These are phyloP conservation scores for Lampropteryx suffumata DNA, from an alignment of 2,888 invertebrate genomes.

Conservation along the genomic window DNA sequence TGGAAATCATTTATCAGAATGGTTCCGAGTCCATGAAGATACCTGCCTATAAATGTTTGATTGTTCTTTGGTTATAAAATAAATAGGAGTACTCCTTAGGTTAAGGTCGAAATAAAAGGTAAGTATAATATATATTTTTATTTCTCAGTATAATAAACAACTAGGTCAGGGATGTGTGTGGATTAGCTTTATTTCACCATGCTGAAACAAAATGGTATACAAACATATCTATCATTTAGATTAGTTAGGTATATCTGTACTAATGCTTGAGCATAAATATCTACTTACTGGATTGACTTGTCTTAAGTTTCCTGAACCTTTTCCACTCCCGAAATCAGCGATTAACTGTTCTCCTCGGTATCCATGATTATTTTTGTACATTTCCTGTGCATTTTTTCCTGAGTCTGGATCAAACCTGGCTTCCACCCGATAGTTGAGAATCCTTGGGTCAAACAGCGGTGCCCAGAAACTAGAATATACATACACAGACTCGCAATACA, in stretches of 20 bases:
- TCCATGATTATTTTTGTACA: conserved; percentile 54
- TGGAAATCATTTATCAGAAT: not conserved
- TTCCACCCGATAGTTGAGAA: conserved; percentile 65
- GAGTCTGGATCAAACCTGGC: conserved; percentile 53
- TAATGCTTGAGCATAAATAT: no score
- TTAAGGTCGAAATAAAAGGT: conserved; percentile 22
- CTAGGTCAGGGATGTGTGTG: conserved; percentile 54
- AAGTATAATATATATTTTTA: conserved; percentile 6
- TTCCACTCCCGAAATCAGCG: conserved; percentile 62
- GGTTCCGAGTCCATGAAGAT: no score
- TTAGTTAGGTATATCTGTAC: no score
- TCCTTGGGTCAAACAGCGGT: conserved; percentile 59
- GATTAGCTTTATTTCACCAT: conserved; percentile 48
- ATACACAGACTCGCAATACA: conserved; percentile 40
- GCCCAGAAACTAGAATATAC: conserved; percentile 72
- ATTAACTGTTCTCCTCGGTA: conserved; percentile 60
- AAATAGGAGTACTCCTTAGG: not conserved
- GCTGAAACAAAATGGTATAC: conserved; percentile 44
- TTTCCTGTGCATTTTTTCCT: conserved; percentile 46
- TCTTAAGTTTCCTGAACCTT: conserved; percentile 34
- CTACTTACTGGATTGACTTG: conserved; percentile 43
- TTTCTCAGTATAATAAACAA: not conserved
- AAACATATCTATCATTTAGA: no score
- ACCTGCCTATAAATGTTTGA: no score
- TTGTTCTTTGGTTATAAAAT: no score